Evolutionary conservation across 2,113 vertebrate genomes (phyloP).

Genomic region (Harpagus bidentatus): DNA sequence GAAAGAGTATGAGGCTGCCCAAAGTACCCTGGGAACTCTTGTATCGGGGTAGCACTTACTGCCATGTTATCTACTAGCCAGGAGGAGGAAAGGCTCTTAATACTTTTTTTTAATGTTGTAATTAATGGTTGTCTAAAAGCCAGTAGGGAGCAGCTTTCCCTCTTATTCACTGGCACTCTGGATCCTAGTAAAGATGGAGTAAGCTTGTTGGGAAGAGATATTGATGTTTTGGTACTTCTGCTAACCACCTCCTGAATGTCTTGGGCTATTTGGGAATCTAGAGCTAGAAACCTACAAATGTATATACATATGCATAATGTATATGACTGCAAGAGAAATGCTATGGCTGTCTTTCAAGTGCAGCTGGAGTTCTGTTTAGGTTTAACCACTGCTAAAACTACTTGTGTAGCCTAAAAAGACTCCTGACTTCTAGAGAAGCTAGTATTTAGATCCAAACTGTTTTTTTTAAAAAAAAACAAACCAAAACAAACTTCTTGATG

Average conservation of each 20-base stretch:
- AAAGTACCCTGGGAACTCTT: not conserved
- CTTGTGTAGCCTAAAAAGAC: not conserved
- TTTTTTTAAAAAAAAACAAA: too few species aligned
- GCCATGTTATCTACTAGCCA: fast-evolving
- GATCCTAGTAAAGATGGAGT: not conserved
- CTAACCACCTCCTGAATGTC: not conserved
- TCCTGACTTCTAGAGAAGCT: not conserved
- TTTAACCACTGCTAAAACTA: not conserved
- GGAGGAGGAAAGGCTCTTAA: not conserved
- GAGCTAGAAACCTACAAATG: not conserved
- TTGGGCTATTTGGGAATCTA: not conserved
- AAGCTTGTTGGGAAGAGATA: not conserved
- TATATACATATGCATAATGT: not conserved
- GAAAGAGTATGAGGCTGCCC: not conserved
- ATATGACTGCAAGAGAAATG: not conserved
- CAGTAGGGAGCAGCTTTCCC: not conserved
- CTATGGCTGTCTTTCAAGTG: not conserved
- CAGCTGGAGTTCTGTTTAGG: not conserved
- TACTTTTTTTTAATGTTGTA: not conserved
- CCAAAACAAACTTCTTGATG: not conserved
- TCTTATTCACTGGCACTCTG: not conserved
- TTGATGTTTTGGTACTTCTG: not conserved
- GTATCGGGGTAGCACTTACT: not conserved
- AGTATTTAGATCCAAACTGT: not conserved
- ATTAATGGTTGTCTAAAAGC: not conserved